These are phyloP conservation scores for Psylliodes chrysocephalus DNA, from an alignment of 2,888 invertebrate genomes.

Conservation along the genomic window DNA sequence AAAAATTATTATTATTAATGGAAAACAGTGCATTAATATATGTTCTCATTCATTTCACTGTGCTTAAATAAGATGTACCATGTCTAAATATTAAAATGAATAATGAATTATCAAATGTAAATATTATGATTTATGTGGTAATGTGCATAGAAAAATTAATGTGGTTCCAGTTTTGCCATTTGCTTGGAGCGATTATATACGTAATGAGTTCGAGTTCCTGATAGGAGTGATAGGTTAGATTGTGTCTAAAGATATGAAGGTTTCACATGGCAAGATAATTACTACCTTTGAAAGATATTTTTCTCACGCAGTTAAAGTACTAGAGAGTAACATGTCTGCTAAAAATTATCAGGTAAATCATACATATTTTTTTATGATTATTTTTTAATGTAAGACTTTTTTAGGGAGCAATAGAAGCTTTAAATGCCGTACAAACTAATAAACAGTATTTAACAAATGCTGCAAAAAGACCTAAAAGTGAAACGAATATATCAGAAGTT, in stretches of 20 bases:
- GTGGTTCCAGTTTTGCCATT: too few species aligned
- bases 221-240: too few species aligned
- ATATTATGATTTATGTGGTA: too few species aligned
- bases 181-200: too few species aligned
- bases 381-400: slow-evolving; percentile 12
- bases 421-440: slow-evolving; percentile 81
- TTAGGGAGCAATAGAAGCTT: slow-evolving; percentile 75
- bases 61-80: neutral
- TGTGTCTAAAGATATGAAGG: slow-evolving; percentile 5
- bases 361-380: neutral
- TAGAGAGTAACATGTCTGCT: slow-evolving; percentile 13
- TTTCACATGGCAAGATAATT: neutral
- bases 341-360: slow-evolving; percentile 16
- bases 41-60: neutral
- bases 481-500: slow-evolving; percentile 43
- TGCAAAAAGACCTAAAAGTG: slow-evolving; percentile 57
- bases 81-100: neutral
- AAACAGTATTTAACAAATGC: slow-evolving; percentile 69
- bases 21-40: too few species aligned
- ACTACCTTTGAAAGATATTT: slow-evolving; percentile 5
- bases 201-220: too few species aligned
- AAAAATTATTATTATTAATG: too few species aligned
- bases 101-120: too few species aligned
- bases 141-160: too few species aligned
- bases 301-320: neutral